A percentile compares a stretch with the other conserved stretches of the same genome.
phyloP scores from a whole-genome alignment of 2,888 invertebrate genomes.

The Catocala fraxini region DNA sequence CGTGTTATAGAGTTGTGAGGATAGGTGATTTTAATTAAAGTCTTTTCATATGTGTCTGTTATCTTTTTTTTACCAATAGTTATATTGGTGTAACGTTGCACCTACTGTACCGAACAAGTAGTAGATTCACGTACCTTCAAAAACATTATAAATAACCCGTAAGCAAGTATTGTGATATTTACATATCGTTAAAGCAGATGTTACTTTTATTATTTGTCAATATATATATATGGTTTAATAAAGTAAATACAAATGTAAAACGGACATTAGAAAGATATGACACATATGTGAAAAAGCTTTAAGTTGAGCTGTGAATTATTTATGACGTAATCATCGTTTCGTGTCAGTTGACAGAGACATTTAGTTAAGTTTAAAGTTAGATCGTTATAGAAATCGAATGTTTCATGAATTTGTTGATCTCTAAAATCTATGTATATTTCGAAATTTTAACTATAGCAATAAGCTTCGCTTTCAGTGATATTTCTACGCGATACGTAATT shows the following conservation, averaged over 20 bases:
- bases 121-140: too few species aligned
- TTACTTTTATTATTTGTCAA: too few species aligned
- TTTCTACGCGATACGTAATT: conserved; percentile 83
- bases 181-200: too few species aligned
- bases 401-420: conserved; percentile 78
- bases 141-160: too few species aligned
- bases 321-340: conserved; percentile 35
- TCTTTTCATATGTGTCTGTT: conserved; percentile 4
- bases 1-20: neutral
- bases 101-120: too few species aligned
- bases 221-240: too few species aligned
- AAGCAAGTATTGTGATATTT: too few species aligned
- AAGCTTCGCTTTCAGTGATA: conserved; percentile 72
- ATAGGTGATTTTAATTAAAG: neutral
- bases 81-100: too few species aligned
- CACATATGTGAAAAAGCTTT: conserved; percentile 15
- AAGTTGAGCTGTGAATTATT: conserved; percentile 36
- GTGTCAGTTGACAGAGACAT: conserved; percentile 25
- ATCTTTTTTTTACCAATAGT: neutral
- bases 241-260: too few species aligned
- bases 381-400: conserved; percentile 51
- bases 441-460: conserved; percentile 60
- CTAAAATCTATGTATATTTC: conserved; percentile 71
- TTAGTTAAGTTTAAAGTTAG: conserved; percentile 32
- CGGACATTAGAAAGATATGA: neutral